Conservation (phyloP, 1,140 invertebrate genomes). For the Drosophila trapezifrons region DNA sequence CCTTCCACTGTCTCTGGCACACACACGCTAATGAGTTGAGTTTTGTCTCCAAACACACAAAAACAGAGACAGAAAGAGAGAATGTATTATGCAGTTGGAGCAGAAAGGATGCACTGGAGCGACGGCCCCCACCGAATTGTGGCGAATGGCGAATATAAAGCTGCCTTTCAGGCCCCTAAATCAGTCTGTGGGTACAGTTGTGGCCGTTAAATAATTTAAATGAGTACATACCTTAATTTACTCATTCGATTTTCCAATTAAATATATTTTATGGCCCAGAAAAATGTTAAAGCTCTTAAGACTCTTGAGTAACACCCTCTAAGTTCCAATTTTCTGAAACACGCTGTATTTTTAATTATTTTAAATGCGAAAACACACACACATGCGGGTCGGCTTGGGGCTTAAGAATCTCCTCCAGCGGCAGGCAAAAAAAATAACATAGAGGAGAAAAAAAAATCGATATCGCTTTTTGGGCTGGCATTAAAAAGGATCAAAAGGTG, state of each 20-base stretch:
- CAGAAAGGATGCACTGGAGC: slow-evolving; percentile 61
- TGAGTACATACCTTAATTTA: background rate
- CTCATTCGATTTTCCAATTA: background rate
- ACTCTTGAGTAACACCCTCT: background rate
- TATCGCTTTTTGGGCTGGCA: slow-evolving; percentile 63
- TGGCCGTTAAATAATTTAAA: background rate
- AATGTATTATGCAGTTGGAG: slow-evolving; percentile 65
- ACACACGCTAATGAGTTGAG: slow-evolving; percentile 77
- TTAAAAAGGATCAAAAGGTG: slow-evolving; percentile 74
- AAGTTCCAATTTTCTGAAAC: background rate
- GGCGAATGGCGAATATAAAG: slow-evolving; percentile 55
- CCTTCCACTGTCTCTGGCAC: slow-evolving; percentile 1
- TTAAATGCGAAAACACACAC: slow-evolving; percentile 52
- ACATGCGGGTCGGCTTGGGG: slow-evolving; percentile 45
- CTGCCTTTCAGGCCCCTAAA: background rate
- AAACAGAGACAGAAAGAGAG: slow-evolving; percentile 23
- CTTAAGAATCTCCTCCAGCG: slow-evolving; percentile 1
- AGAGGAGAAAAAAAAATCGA: slow-evolving; percentile 58
- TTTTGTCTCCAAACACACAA: slow-evolving; percentile 56
- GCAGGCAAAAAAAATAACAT: slow-evolving; percentile 35
- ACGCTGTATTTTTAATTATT: slow-evolving; percentile 47
- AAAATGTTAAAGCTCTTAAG: background rate
- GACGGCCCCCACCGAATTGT: slow-evolving; percentile 55
- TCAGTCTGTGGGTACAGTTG: background rate
- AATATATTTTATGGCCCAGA: too few relatives aligned